Conservation (phyloP, 2,888 invertebrate genomes). For the Charanyca ferruginea region DNA sequence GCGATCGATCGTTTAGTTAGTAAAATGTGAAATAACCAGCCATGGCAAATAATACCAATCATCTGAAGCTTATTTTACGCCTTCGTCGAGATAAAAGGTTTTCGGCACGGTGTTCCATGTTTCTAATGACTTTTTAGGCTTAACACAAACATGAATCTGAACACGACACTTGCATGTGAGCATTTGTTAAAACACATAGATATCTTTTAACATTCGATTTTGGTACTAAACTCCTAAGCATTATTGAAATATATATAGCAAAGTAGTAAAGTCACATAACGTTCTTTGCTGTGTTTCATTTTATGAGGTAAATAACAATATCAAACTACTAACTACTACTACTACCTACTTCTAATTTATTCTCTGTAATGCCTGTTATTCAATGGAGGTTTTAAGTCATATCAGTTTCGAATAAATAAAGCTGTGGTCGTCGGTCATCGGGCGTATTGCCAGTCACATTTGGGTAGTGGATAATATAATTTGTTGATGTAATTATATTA, state of each 20-base stretch:
- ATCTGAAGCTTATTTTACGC: slow-evolving; percentile 59
- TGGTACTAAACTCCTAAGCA: too few species aligned
- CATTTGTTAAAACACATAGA: too few species aligned
- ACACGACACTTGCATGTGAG: not conserved
- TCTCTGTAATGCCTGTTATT: not conserved
- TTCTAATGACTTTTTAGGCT: slow-evolving; percentile 31
- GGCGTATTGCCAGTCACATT: not conserved
- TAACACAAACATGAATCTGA: slow-evolving; percentile 13
- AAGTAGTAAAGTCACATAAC: too few species aligned
- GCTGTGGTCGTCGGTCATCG: not conserved
- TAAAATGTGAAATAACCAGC: slow-evolving; percentile 9
- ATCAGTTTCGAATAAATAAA: slow-evolving; percentile 10
- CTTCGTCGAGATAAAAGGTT: slow-evolving; percentile 32
- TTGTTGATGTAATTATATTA: not conserved
- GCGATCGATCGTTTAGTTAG: slow-evolving; percentile 1
- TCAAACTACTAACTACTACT: too few species aligned
- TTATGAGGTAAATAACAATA: too few species aligned
- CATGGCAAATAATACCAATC: slow-evolving; percentile 22
- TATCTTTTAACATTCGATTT: too few species aligned
- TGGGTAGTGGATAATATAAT: slow-evolving; percentile 6
- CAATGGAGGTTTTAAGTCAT: not conserved
- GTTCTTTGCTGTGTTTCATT: too few species aligned
- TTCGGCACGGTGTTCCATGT: slow-evolving; percentile 25
- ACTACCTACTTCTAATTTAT: too few species aligned
- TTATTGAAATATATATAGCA: too few species aligned